Conservation (phyloP, 2,113 vertebrate species). For the Columba janthina region DNA sequence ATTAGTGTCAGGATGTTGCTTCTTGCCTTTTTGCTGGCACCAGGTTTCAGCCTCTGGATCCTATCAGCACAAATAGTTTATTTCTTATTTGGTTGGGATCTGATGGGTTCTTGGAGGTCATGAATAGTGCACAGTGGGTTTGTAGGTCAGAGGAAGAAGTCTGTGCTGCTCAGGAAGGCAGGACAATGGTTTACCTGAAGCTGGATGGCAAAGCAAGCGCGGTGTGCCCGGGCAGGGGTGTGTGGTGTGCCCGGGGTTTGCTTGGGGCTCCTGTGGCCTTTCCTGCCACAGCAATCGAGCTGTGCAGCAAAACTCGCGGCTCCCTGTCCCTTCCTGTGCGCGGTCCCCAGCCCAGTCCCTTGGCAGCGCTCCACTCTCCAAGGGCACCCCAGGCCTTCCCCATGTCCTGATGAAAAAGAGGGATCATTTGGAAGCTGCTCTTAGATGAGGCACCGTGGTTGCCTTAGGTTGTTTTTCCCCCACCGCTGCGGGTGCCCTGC, state of each 20-base stretch:
- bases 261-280: rapidly evolving
- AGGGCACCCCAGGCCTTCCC: neutral
- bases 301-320: rapidly evolving
- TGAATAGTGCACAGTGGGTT: rapidly evolving
- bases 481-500: neutral
- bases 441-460: rapidly evolving
- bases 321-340: rapidly evolving
- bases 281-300: neutral
- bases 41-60: neutral
- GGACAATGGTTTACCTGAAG: rapidly evolving
- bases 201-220: rapidly evolving
- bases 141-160: neutral
- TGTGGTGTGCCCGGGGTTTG: rapidly evolving
- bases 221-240: neutral
- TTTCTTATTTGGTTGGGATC: neutral
- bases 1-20: neutral
- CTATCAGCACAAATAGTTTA: neutral
- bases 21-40: neutral
- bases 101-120: neutral
- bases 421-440: neutral
- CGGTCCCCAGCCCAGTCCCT: neutral
- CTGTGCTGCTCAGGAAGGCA: neutral
- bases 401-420: rapidly evolving
- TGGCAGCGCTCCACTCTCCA: neutral
- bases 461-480: rapidly evolving